Base-by-base conservation (phyloP, 2,113 vertebrate species). In the Cyanoderma ruficeps region DNA sequence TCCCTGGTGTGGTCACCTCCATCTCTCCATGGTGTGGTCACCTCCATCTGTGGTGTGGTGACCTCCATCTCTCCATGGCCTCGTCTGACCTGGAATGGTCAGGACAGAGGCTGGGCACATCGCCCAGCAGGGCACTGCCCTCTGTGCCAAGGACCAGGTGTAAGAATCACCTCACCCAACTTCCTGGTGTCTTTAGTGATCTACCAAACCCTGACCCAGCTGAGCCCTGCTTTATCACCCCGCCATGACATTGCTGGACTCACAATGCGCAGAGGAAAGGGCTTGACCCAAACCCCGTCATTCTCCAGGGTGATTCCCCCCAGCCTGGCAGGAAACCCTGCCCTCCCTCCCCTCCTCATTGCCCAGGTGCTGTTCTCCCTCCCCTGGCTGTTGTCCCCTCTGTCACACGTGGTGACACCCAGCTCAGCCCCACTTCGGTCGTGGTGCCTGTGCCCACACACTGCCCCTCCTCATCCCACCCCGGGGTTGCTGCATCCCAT, bases 61-160 rank as follows among this genome's bases (percentile, higher is more conserved):
- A 25, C 13, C 22, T 1, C 39, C 47, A 25, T 2, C 9, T n/a
- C 30, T 10, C 44, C 37, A 8, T 19, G 35, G 24, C 33, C 28
- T 14, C 16, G 1, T 61, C 24, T 42, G 23, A 18, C 31, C 41
- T 25, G 15, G 33, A 41, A 53, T 7, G 30, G 8, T 15, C 35
- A 57, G 35, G 16, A 16, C 74, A 55, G 18, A 78, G 20, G 23
- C 70, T 3, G 1, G 24, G 15, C 27, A 2, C 0, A 0, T 25
- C 42, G 28, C 55, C 11, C 49, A 52, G 5, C 55, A 30, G 0
- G 0, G 10, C 20, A 4, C 31, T 13, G 2, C 20, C 13, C 52
- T 68, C 75, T 49, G 25, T 44, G 24, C 21, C 47, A 6, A 67
- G 57, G 33, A 68, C 5, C 31, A 28, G 41, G 10, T 39, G 7